phyloP scores from a whole-genome alignment of 2,888 invertebrate genomes.

The Epicampocera succincta region DNA sequence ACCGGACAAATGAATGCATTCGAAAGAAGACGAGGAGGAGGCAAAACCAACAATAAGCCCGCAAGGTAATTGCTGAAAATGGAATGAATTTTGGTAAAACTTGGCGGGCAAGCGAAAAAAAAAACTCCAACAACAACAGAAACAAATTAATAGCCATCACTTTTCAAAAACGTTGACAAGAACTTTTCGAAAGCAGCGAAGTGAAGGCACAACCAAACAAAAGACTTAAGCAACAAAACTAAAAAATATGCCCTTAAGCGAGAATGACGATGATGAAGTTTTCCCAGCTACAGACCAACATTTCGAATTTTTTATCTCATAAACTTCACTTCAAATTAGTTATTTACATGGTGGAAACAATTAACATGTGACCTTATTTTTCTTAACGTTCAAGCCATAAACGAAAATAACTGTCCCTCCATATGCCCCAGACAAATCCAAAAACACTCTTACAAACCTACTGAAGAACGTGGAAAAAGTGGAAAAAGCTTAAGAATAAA shows the following conservation, averaged over 20 bases:
- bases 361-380: constrained; percentile 52
- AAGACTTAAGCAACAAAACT: constrained; percentile 38
- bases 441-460: background rate
- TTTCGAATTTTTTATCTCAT: background rate
- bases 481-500: background rate
- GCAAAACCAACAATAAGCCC: background rate
- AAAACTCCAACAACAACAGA: background rate
- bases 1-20: constrained; percentile 1
- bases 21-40: background rate
- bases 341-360: constrained; percentile 1
- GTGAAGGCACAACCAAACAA: background rate
- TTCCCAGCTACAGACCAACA: background rate
- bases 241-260: background rate
- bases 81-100: background rate
- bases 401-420: background rate
- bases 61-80: constrained; percentile 24
- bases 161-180: constrained; percentile 4
- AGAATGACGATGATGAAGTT: background rate
- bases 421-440: constrained; percentile 8
- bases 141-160: constrained; percentile 25
- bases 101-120: background rate
- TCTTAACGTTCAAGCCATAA: constrained; percentile 28
- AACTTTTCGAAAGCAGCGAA: constrained; percentile 4
- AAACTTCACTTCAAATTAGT: background rate
- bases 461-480: background rate